These are phyloP conservation scores for Deilephila elpenor DNA, from an alignment of 2,888 invertebrate genomes.

Conservation along the genomic window DNA sequence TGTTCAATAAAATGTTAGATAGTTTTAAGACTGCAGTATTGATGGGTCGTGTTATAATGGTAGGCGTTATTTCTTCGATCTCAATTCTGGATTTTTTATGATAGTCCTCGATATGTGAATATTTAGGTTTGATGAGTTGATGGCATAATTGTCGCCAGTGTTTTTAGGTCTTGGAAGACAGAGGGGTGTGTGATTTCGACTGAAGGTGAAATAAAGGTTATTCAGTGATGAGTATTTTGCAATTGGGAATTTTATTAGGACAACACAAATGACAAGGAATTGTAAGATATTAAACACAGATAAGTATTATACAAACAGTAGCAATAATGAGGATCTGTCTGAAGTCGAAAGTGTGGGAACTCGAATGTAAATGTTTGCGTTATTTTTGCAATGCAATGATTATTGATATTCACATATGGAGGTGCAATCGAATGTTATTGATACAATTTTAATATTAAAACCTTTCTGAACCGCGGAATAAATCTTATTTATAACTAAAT, in stretches of 20 bases:
- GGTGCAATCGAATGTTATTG: background rate
- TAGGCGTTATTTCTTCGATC: slow-evolving; percentile 18
- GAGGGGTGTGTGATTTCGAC: background rate
- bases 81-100: slow-evolving; percentile 11
- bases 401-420: slow-evolving; percentile 10
- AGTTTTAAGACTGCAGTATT: slow-evolving; percentile 19
- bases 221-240: too few relatives aligned
- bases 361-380: too few relatives aligned
- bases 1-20: slow-evolving; percentile 17
- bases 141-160: too few relatives aligned
- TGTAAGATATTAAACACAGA: background rate
- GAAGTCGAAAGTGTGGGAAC: too few relatives aligned
- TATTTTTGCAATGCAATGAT: background rate
- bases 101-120: slow-evolving; percentile 15
- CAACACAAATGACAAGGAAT: too few relatives aligned
- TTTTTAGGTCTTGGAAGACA: too few relatives aligned
- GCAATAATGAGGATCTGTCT: background rate
- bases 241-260: too few relatives aligned
- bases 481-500: slow-evolving; percentile 28
- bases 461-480: slow-evolving; percentile 17
- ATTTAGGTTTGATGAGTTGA: background rate
- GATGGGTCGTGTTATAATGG: slow-evolving; percentile 10
- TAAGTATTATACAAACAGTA: background rate
- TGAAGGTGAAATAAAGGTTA: background rate
- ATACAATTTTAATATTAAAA: slow-evolving; percentile 15